phyloP scores from a whole-genome alignment of 2,797 vertebrate genomes.

The Nasua narica region DNA sequence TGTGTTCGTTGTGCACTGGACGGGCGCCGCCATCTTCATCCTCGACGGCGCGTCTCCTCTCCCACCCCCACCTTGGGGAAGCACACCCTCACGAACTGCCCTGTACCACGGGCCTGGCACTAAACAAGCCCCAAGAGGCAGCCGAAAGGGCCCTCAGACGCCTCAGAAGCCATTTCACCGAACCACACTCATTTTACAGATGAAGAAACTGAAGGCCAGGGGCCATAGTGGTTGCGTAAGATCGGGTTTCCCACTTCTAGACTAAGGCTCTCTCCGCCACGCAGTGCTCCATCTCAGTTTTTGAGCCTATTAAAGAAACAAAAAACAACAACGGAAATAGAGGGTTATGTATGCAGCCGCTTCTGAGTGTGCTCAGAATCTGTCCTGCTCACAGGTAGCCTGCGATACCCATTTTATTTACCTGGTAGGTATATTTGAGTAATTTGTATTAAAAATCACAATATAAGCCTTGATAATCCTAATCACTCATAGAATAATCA shows the following conservation, averaged over 20 bases:
- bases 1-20: not conserved
- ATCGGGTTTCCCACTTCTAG: not conserved
- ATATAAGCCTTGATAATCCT: not conserved
- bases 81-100: not conserved
- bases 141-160: not conserved
- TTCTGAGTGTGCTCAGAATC: not conserved
- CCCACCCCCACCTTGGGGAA: rapidly evolving
- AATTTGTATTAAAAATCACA: not conserved
- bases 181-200: not conserved
- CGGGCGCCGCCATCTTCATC: not conserved
- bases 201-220: not conserved
- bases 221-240: not conserved
- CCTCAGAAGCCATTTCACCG: not conserved
- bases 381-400: not conserved
- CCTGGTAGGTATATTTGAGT: not conserved
- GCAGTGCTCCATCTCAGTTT: not conserved
- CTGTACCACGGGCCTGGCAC: not conserved
- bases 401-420: not conserved
- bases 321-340: not conserved
- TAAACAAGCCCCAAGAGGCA: not conserved
- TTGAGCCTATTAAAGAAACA: not conserved
- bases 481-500: not conserved
- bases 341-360: not conserved
- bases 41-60: not conserved
- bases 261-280: not conserved